Base-by-base conservation (phyloP, 2,113 vertebrate genomes). In the Brienomyrus longianalis region DNA sequence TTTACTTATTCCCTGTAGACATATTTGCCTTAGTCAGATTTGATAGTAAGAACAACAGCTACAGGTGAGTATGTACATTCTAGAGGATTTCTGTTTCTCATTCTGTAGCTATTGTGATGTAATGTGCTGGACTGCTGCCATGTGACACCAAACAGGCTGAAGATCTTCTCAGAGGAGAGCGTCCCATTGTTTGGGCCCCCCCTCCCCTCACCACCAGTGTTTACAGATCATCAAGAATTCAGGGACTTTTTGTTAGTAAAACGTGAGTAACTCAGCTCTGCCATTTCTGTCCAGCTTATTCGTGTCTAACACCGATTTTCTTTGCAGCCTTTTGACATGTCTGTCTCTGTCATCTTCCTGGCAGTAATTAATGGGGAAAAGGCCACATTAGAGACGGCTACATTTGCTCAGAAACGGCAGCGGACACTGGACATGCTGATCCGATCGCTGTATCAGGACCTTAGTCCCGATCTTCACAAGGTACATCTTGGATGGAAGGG, bases 1-100 rank as follows among this genome's bases (percentile, higher is more conserved):
- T 98, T 97, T 91, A 97, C 90, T 5, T n/a, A 21, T 0, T 4
- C 54, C 77, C 27, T 84, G 83, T 94, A 99, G 98, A 99, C 97
- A 99, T 99, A 94, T 99, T 99, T 98, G 98, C 98, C 96, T 98
- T 99, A 96, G 98, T 99, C 95, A 97, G 97, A 92, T 99, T 99
- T 89, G 97, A 97, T 93, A 97, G 96, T 90, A 97, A 98, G 94
- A 98, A 96, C 91, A 97, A 98, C 95, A 98, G 97, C 94, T 99
- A 99, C 97, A 98, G 98, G 98, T 99, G 93, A 88, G 96, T 95
- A 27, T 90, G 47, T 48, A 43, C 77, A 39, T 21, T 39, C 1
- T 74, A 54, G 23, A 45, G 51, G 35, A 13, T 59, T 4, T 19
- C 35, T 54, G 15, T 45, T 48, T 21, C 11, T 88, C n/a, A 52